Conservation (phyloP, 2,797 vertebrate genomes). For the Phataginus tricuspis region DNA sequence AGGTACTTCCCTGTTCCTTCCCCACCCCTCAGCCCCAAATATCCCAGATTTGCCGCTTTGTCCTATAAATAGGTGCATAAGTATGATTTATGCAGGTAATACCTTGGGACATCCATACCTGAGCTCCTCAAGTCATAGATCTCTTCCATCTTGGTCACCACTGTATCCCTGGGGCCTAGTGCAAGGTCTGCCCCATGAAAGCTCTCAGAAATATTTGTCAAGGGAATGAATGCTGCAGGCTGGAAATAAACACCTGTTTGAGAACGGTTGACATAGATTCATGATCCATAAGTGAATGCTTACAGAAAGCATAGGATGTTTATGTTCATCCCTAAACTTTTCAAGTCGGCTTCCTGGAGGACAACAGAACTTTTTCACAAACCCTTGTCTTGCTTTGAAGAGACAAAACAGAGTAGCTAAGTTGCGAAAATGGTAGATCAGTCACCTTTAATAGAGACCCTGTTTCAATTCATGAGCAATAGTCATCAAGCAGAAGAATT, state of each 20-base stretch:
- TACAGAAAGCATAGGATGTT: conserved; percentile 18
- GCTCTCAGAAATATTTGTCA: not conserved
- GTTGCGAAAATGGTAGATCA: conserved; percentile 28
- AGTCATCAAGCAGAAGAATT: conserved; percentile 25
- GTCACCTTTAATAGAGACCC: conserved; percentile 19
- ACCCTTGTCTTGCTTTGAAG: not conserved
- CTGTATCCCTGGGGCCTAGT: not conserved
- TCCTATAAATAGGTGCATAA: not conserved
- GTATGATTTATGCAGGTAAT: not conserved
- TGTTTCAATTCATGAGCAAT: conserved; percentile 31
- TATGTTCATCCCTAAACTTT: not conserved
- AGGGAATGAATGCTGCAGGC: not conserved
- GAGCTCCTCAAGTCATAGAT: not conserved
- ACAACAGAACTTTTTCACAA: not conserved
- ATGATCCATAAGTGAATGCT: not conserved
- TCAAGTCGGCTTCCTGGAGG: not conserved
- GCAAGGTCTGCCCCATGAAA: not conserved
- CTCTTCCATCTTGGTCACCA: not conserved
- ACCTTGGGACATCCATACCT: not conserved
- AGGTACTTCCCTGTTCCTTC: not conserved
- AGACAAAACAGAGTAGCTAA: not conserved
- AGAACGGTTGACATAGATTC: not conserved
- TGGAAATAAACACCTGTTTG: conserved; percentile 22
- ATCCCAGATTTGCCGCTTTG: not conserved
- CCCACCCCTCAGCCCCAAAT: not conserved